Percentiles rank a stretch among this genome's conserved stretches.
Conservation (phyloP, 2,113 vertebrate species). For the Corythornis cristatus region DNA sequence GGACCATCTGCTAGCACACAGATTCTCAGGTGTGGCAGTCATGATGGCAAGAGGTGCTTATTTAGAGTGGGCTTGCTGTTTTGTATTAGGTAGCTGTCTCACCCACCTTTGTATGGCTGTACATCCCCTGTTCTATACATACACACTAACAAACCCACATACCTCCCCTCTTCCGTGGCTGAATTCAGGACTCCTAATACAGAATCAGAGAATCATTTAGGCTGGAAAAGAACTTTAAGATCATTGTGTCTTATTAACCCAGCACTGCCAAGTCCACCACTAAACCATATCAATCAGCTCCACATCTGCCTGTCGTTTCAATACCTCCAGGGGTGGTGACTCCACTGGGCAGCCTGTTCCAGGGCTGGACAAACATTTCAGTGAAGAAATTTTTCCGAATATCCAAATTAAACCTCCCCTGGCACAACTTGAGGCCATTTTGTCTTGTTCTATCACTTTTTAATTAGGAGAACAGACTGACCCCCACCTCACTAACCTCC, state of each 20-base stretch:
- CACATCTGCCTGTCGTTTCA: neutral
- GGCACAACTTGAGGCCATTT: neutral
- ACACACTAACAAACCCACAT: no score
- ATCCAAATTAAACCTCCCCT: neutral
- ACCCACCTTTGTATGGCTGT: neutral
- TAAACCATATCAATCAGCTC: neutral
- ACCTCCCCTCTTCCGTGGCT: neutral
- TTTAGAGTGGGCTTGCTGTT: neutral
- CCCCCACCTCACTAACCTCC: neutral
- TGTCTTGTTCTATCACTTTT: neutral
- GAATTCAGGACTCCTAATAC: neutral
- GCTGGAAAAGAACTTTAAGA: neutral
- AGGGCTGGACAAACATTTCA: neutral
- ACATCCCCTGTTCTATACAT: neutral
- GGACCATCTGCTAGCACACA: neutral
- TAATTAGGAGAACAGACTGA: neutral
- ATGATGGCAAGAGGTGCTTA: neutral
- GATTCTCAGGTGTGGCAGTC: accelerated
- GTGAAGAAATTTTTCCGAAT: neutral
- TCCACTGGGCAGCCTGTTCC: neutral
- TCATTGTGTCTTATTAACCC: neutral
- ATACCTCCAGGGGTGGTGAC: neutral
- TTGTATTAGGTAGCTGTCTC: neutral
- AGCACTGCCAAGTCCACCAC: neutral
- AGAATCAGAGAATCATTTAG: neutral